Conservation (phyloP, 2,888 invertebrate species). For the Rotaria macrura region DNA sequence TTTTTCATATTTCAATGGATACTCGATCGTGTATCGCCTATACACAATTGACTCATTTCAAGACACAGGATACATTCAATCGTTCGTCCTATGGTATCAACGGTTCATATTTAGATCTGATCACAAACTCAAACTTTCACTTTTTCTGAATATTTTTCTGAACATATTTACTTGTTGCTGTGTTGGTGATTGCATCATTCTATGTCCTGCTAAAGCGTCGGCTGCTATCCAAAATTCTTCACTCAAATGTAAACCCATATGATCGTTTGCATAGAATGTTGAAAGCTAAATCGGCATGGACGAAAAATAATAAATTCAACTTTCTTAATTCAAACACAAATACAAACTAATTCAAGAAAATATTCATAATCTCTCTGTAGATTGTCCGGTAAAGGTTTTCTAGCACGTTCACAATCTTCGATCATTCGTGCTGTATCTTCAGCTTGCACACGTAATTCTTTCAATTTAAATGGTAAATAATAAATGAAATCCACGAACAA, state of each 20-base stretch:
- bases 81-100: too few relatives aligned
- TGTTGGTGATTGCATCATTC: neutral
- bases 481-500: slow-evolving; percentile 20
- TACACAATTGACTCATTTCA: too few relatives aligned
- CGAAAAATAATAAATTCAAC: neutral
- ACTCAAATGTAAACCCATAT: neutral
- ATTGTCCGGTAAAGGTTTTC: slow-evolving; percentile 4
- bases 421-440: slow-evolving; percentile 17
- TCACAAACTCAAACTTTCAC: too few relatives aligned
- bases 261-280: slow-evolving; percentile 10
- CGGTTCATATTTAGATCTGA: too few relatives aligned
- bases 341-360: slow-evolving; percentile 15
- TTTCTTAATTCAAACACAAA: neutral
- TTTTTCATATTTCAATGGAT: too few relatives aligned
- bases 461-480: slow-evolving; percentile 17
- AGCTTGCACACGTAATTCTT: slow-evolving; percentile 16
- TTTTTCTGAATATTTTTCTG: too few relatives aligned
- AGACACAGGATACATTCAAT: too few relatives aligned
- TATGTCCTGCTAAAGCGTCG: slow-evolving; percentile 7
- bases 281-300: neutral
- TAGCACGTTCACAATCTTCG: slow-evolving; percentile 13
- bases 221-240: slow-evolving; percentile 16
- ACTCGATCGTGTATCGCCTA: too few relatives aligned
- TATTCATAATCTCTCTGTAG: slow-evolving; percentile 16
- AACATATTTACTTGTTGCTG: slow-evolving; percentile 19